Conservation (phyloP, 2,888 invertebrate species). For the Caenorhabditis angaria region DNA sequence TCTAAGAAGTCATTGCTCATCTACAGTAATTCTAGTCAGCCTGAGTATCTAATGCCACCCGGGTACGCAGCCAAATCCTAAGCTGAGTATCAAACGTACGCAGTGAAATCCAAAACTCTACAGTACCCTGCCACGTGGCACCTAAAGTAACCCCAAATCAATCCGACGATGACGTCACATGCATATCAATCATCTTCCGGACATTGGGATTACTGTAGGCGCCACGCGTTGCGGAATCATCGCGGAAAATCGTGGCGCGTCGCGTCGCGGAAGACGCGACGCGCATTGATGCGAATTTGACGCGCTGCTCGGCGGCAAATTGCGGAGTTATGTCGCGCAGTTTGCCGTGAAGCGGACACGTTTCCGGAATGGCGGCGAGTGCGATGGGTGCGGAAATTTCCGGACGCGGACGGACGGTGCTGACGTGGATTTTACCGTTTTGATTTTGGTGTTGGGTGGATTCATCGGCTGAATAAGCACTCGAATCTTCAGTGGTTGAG, state of each 20-base stretch:
- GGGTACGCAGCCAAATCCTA: too few relatives aligned
- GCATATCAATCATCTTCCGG: slow-evolving; percentile 53
- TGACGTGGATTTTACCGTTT: slow-evolving; percentile 8
- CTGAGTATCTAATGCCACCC: too few relatives aligned
- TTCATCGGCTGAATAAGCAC: slow-evolving; percentile 67
- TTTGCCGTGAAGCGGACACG: slow-evolving; percentile 18
- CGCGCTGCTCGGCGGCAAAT: slow-evolving; percentile 7
- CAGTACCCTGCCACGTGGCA: too few relatives aligned
- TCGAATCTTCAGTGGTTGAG: slow-evolving; percentile 63
- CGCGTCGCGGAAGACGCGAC: not conserved
- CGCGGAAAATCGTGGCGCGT: slow-evolving; percentile 14
- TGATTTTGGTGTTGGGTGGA: slow-evolving; percentile 13
- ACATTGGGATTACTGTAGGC: slow-evolving; percentile 51
- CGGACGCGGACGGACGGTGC: slow-evolving; percentile 8
- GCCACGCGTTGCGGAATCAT: slow-evolving; percentile 28
- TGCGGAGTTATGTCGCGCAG: slow-evolving; percentile 15
- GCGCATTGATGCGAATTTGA: slow-evolving; percentile 15
- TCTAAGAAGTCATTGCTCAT: too few relatives aligned
- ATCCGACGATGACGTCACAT: too few relatives aligned
- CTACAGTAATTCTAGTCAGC: too few relatives aligned
- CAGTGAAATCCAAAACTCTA: too few relatives aligned
- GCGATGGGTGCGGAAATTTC: slow-evolving; percentile 14
- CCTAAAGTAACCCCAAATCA: too few relatives aligned
- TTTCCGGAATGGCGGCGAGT: slow-evolving; percentile 11
- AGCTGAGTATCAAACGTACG: too few relatives aligned